Percentiles rank a stretch among this genome's conserved stretches.
Evolutionary conservation across 1,140 invertebrate genomes (phyloP).

Genomic region (Colletes latitarsis): DNA sequence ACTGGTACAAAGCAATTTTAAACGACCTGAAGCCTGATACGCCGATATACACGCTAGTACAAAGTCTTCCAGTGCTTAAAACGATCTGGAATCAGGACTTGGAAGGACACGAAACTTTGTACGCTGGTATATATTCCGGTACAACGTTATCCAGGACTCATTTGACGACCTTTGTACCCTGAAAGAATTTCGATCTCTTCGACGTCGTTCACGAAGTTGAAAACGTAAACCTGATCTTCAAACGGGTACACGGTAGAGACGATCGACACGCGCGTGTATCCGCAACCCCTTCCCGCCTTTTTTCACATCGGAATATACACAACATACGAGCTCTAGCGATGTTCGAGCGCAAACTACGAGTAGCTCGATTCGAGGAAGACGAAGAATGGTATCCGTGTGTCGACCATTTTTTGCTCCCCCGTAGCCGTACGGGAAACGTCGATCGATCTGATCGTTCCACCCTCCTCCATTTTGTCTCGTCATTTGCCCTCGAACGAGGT

Average conservation of each 20-base stretch:
- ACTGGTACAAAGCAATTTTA: too few relatives aligned
- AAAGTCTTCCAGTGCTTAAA: neutral
- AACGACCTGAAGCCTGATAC: neutral
- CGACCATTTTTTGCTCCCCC: neutral
- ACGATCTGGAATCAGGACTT: neutral
- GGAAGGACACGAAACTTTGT: too few relatives aligned
- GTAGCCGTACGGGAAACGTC: neutral
- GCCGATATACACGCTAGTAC: too few relatives aligned
- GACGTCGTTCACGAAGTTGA: neutral
- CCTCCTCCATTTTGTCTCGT: slow-evolving; percentile 10
- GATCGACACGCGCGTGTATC: neutral
- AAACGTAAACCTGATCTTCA: neutral
- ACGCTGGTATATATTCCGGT: too few relatives aligned
- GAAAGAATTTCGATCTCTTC: neutral
- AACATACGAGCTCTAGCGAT: slow-evolving; percentile 12
- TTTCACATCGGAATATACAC: slow-evolving; percentile 20
- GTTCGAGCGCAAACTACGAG: slow-evolving; percentile 20
- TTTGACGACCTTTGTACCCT: neutral
- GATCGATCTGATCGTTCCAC: slow-evolving; percentile 1
- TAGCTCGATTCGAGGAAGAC: neutral
- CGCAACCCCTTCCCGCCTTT: neutral
- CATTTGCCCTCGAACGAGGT: slow-evolving; percentile 33
- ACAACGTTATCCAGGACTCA: too few relatives aligned
- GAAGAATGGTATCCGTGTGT: neutral
- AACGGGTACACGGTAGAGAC: too few relatives aligned